These are phyloP conservation scores for Aphis craccivora DNA, from an alignment of 1,140 invertebrate genomes.

Conservation along the genomic window DNA sequence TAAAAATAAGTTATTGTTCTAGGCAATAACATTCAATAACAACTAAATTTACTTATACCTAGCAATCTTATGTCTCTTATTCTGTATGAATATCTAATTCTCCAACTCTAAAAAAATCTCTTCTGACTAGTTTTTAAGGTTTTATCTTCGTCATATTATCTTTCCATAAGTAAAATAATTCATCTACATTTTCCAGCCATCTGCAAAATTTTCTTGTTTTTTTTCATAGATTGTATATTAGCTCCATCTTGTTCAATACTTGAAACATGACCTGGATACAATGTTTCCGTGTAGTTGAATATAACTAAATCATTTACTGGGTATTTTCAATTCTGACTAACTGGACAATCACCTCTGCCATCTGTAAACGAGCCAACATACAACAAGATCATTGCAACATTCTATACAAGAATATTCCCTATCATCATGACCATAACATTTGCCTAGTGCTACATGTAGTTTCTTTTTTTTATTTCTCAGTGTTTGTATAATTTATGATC, in stretches of 20 bases:
- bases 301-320: neutral
- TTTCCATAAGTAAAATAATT: neutral
- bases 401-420: neutral
- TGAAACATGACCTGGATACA: neutral
- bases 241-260: too few relatives aligned
- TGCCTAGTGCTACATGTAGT: neutral
- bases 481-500: neutral
- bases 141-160: slow-evolving; percentile 26
- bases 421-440: neutral
- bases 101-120: neutral
- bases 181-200: neutral
- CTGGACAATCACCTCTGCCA: neutral
- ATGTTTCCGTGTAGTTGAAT: neutral
- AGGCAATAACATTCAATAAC: too few relatives aligned
- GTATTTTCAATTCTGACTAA: neutral
- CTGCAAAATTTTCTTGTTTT: neutral
- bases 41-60: too few relatives aligned
- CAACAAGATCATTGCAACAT: neutral
- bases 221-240: slow-evolving; percentile 7
- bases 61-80: too few relatives aligned
- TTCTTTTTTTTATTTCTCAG: neutral
- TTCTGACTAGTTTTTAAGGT: neutral
- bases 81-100: too few relatives aligned
- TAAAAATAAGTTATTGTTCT: too few relatives aligned
- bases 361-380: neutral